Evolutionary conservation across 1,140 invertebrate species (phyloP).

Genomic region (Neoseiulus cucumeris): DNA sequence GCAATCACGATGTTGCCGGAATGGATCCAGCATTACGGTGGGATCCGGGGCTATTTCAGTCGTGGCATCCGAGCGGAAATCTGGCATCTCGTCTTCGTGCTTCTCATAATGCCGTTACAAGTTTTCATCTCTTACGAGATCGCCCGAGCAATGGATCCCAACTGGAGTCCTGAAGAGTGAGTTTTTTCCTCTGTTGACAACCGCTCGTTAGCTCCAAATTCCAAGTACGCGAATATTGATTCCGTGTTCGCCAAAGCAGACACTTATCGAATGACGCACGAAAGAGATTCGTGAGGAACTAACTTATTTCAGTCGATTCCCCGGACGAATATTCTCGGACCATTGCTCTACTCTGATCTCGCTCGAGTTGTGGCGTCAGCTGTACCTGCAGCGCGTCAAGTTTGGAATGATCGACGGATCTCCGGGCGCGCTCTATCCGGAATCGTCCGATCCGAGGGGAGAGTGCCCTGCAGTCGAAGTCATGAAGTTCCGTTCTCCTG

Average conservation of each 20-base stretch:
- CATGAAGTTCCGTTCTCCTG: slow-evolving; percentile 24
- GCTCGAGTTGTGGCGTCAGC: slow-evolving; percentile 3
- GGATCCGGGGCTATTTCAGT: too few relatives aligned
- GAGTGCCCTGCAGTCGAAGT: slow-evolving; percentile 32
- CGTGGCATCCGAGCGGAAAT: background rate
- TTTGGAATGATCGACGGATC: background rate
- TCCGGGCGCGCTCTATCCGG: background rate
- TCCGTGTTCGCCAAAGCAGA: background rate
- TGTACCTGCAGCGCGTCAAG: background rate
- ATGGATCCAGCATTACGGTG: too few relatives aligned
- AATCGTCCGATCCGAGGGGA: slow-evolving; percentile 21
- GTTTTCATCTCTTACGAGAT: background rate
- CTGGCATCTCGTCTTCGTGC: background rate
- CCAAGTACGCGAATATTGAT: background rate
- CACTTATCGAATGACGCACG: too few relatives aligned
- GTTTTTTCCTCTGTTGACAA: background rate
- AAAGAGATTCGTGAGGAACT: background rate
- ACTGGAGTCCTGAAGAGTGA: background rate
- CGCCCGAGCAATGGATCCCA: background rate
- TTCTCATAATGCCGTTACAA: background rate
- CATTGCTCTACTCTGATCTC: background rate
- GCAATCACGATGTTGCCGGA: too few relatives aligned
- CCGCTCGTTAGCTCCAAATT: background rate
- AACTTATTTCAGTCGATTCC: background rate
- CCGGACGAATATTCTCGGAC: background rate